These are phyloP conservation scores for Melinaea marsaeus DNA, from an alignment of 2,888 invertebrate genomes.

Conservation along the genomic window DNA sequence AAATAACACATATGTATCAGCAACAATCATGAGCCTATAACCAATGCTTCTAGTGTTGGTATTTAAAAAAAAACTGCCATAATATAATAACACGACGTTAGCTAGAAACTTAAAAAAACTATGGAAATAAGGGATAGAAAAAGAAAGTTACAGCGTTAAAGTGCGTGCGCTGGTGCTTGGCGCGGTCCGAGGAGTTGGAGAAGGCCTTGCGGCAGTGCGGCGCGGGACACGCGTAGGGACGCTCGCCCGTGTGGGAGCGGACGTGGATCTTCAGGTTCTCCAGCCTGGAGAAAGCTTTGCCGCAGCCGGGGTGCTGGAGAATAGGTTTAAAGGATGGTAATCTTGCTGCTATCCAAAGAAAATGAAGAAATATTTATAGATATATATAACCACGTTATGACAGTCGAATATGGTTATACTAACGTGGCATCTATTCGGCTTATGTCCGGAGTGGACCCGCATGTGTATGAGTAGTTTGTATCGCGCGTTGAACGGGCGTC, in stretches of 20 bases:
- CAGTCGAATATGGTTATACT: constrained; percentile 62
- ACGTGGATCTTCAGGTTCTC: constrained; percentile 99
- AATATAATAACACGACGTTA: no score
- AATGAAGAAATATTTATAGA: not conserved
- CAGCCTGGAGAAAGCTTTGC: constrained; percentile 96
- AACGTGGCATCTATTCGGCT: constrained; percentile 98
- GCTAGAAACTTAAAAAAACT: no score
- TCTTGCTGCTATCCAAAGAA: no score
- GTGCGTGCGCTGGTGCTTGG: constrained; percentile 99
- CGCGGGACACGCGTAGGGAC: constrained; percentile 96
- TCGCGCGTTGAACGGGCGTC: constrained; percentile 96
- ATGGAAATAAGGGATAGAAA: not conserved
- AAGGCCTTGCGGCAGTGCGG: constrained; percentile 96
- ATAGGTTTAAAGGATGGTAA: not conserved
- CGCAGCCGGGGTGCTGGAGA: constrained; percentile 92
- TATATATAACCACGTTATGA: no score
- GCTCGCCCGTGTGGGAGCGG: constrained; percentile 95
- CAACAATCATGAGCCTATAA: no score
- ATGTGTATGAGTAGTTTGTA: constrained; percentile 98
- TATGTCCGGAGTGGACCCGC: constrained; percentile 98
- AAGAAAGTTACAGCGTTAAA: constrained; percentile 92
- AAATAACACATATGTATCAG: no score
- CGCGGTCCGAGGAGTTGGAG: constrained; percentile 98
- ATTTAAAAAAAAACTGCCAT: no score
- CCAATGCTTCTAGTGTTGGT: no score